Percentiles rank a stretch among this genome's conserved stretches.
phyloP scores from a whole-genome alignment of 2,797 vertebrate species.

The Sebastiscus tertius region DNA sequence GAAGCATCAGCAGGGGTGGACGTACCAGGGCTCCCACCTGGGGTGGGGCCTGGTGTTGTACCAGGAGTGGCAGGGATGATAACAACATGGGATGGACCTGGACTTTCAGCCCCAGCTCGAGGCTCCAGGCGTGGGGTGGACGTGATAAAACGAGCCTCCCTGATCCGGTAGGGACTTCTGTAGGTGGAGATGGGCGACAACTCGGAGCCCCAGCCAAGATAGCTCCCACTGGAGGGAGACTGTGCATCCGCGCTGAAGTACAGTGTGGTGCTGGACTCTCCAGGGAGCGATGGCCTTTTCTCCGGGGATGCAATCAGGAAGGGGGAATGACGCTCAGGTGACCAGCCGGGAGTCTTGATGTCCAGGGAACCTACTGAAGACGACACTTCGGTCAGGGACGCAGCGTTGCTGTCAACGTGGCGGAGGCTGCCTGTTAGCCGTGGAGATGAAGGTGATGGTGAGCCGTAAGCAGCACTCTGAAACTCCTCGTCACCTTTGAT shows the following conservation, averaged over 20 bases:
- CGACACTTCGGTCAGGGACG: conserved; percentile 59
- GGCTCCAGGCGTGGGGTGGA: conserved; percentile 84
- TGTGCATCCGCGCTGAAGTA: conserved; percentile 84
- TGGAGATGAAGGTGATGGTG: conserved; percentile 72
- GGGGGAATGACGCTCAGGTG: conserved; percentile 69
- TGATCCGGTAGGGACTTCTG: conserved; percentile 74
- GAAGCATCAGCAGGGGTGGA: conserved; percentile 41
- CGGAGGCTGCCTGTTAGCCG: conserved; percentile 61
- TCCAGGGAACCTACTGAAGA: conserved; percentile 71
- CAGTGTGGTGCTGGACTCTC: conserved; percentile 76
- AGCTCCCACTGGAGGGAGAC: conserved; percentile 59
- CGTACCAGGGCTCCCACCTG: conserved; percentile 61
- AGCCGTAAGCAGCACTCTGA: conserved; percentile 76
- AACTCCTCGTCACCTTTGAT: conserved; percentile 77
- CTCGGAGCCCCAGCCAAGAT: conserved; percentile 72
- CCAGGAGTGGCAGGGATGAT: conserved; percentile 77
- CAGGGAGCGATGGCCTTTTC: conserved; percentile 51
- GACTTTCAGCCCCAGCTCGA: conserved; percentile 53
- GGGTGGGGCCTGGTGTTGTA: conserved; percentile 68
- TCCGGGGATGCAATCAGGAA: conserved; percentile 73
- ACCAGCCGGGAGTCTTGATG: conserved; percentile 75
- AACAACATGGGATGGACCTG: conserved; percentile 54
- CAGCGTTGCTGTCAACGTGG: conserved; percentile 74
- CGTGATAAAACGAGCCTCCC: conserved; percentile 82
- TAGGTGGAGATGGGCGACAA: conserved; percentile 78